Conservation (phyloP, 2,888 invertebrate genomes). For the Tethea ocularis region DNA sequence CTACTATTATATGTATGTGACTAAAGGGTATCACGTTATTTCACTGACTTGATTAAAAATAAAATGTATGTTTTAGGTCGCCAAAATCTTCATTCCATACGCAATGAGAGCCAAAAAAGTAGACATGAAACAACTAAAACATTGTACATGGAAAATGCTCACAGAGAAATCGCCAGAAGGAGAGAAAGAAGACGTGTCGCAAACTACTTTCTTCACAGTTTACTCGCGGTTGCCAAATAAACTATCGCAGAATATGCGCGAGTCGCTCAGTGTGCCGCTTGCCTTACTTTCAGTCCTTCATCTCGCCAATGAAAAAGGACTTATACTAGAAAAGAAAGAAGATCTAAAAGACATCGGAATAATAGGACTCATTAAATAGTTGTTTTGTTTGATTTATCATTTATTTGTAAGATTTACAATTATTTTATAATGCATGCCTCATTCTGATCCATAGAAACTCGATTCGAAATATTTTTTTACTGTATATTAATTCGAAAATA, state of each 20-base stretch:
- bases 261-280: conserved; percentile 90
- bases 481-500: not conserved
- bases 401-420: conserved; percentile 11
- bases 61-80: conserved; percentile 75
- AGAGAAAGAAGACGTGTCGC: conserved; percentile 63
- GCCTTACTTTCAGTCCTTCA: conserved; percentile 92
- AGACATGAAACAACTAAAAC: conserved; percentile 93
- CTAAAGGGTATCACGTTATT: no score
- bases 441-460: not conserved
- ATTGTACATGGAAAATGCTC: conserved; percentile 88
- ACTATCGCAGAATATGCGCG: conserved; percentile 85
- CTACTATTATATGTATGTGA: no score
- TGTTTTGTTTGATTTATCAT: not conserved
- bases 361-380: conserved; percentile 60
- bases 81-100: conserved; percentile 90
- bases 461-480: not conserved
- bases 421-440: conserved; percentile 9
- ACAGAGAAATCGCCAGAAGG: conserved; percentile 59
- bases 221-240: conserved; percentile 83
- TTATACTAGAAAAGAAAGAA: conserved; percentile 79
- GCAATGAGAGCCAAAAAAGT: conserved; percentile 93
- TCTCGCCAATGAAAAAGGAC: conserved; percentile 91
- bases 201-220: conserved; percentile 81
- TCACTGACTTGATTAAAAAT: not conserved
- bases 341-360: conserved; percentile 82